These are phyloP conservation scores for Sardinella longiceps DNA, from an alignment of 2,797 vertebrate genomes.

Conservation along the genomic window DNA sequence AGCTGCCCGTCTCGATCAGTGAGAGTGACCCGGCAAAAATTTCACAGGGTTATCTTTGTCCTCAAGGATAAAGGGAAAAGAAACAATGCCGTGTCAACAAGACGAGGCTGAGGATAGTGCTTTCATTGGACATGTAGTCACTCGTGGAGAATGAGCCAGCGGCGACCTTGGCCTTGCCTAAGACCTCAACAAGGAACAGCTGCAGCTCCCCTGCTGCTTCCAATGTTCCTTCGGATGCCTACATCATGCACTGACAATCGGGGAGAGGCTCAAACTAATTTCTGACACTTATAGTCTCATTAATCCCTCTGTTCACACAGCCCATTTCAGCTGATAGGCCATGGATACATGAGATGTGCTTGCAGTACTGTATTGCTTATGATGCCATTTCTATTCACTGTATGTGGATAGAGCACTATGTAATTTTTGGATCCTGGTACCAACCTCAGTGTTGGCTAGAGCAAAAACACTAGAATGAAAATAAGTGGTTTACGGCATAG, in stretches of 20 bases:
- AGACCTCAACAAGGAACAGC: constrained; percentile 24
- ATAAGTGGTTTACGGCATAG: not conserved
- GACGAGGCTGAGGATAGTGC: constrained; percentile 46
- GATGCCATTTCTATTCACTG: not conserved
- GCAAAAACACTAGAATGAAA: not conserved
- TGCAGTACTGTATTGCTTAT: not conserved
- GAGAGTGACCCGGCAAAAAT: constrained; percentile 63
- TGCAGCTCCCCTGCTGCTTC: not conserved
- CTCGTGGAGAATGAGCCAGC: constrained; percentile 55
- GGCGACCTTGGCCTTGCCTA: constrained; percentile 62
- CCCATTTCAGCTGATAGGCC: not conserved
- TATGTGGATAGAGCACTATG: not conserved
- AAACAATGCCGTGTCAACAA: constrained; percentile 65
- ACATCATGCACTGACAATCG: not conserved
- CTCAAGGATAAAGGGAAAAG: constrained; percentile 51
- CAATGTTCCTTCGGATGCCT: not conserved
- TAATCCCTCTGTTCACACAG: not conserved
- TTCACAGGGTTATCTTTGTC: constrained; percentile 76
- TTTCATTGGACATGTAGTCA: constrained; percentile 51
- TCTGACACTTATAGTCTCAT: not conserved
- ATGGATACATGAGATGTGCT: not conserved
- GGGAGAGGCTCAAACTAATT: not conserved
- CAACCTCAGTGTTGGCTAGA: not conserved
- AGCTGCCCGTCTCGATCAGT: constrained; percentile 62
- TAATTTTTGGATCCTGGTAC: not conserved